Conservation (phyloP, 2,888 invertebrate species). For the Eilema depressum region DNA sequence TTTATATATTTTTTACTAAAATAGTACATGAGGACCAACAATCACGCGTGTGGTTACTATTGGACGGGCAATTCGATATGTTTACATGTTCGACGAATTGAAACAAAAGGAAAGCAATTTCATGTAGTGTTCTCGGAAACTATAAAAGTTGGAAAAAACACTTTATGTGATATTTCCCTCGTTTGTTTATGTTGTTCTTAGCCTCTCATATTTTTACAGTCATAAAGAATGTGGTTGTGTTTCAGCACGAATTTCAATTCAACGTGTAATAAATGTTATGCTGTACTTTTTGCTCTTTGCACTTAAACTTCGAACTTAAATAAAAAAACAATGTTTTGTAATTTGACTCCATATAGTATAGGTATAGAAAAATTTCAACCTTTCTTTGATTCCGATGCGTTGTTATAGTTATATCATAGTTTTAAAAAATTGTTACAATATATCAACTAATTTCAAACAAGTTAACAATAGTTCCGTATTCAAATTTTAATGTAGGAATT, state of each 20-base stretch:
- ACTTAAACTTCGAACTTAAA: too few relatives aligned
- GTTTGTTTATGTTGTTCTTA: slow-evolving; percentile 14
- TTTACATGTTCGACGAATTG: slow-evolving; percentile 11
- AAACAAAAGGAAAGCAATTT: slow-evolving; percentile 10
- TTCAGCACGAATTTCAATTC: background rate
- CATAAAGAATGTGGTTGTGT: background rate
- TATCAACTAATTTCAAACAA: background rate
- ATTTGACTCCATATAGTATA: too few relatives aligned
- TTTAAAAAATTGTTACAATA: background rate
- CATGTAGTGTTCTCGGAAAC: slow-evolving; percentile 5
- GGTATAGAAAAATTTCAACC: too few relatives aligned
- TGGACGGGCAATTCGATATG: background rate
- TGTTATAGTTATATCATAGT: too few relatives aligned
- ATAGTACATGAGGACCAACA: too few relatives aligned
- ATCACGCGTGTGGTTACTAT: too few relatives aligned
- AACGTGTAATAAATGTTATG: too few relatives aligned
- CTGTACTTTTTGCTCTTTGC: too few relatives aligned
- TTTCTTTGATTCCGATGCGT: too few relatives aligned
- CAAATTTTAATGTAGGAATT: background rate
- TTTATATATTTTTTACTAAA: too few relatives aligned
- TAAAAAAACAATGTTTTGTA: too few relatives aligned
- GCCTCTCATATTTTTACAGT: slow-evolving; percentile 13
- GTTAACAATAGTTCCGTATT: background rate
- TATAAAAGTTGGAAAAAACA: slow-evolving; percentile 14
- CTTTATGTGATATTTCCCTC: slow-evolving; percentile 5